Base-by-base conservation (phyloP, 92 coral and sea anemone species). In the Bergia puertoricense region DNA sequence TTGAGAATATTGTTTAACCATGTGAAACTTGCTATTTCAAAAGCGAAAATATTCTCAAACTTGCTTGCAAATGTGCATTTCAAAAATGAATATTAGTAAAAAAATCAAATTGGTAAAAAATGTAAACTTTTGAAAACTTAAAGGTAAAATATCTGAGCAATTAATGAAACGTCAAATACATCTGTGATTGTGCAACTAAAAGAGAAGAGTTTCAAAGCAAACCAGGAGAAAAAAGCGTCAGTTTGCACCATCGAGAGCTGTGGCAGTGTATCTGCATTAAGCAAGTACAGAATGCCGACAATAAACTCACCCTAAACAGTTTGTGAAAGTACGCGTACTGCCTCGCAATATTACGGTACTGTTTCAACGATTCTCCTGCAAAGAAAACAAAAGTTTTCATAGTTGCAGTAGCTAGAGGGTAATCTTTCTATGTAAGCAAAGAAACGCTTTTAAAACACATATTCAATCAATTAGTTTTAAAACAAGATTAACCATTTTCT, bases 251-350 rank as follows among this genome's bases (percentile, higher is more conserved):
- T 54, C 10, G 0, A 10, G 59, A 10, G 59, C 16, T 10, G 13
- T 3, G 59, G 1, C 1, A 7, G 54, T 48, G 54, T 48, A 13
- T 9, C 1, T 10, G 59, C 50, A 46, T 46, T 30, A 30, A 46
- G 11, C 16, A 16, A 62, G 5, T 62, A 62, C 23, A 3, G 69
- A 2, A 18, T 62, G 18, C 59, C 59, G 59, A 54, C 9, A 10
- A 54, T 48, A 48, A 42, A 84, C 87, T 43, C 62, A 84, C 87
- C 22, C 87, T 46, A 56, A 95, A 94, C 67, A 90, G 88, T 75
- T 88, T 92, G 89, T 92, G 91, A 74, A 97, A 91, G 88, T 95
- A 95, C 8, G 98, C 96, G 89, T 97, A 97, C 69, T 96, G 99
- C 30, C 96, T 94, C 66, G 98, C 97, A 50, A 95, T 97, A 87